phyloP scores from a whole-genome alignment of 2,113 vertebrate species.

The Daubentonia madagascariensis region DNA sequence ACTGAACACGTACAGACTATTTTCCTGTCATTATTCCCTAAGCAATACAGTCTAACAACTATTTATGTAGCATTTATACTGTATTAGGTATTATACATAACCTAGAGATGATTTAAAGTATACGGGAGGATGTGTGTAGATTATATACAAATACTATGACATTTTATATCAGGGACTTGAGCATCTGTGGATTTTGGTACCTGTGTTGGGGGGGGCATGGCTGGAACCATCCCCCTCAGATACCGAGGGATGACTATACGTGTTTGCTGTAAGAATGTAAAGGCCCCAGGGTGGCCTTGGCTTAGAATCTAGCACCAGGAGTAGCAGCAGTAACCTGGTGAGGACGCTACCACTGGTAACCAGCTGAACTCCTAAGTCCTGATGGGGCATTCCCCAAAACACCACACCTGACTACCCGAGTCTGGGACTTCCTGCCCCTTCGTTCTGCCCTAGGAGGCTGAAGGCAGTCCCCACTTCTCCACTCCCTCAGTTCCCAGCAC shows the following conservation, averaged over 20 bases:
- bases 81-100: background rate
- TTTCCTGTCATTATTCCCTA: background rate
- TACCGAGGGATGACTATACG: background rate
- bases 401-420: background rate
- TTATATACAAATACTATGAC: background rate
- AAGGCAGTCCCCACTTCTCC: accelerated
- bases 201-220: background rate
- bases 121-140: background rate
- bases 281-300: background rate
- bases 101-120: background rate
- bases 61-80: background rate
- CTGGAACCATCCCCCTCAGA: background rate
- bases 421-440: background rate
- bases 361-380: background rate
- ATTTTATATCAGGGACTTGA: background rate
- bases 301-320: accelerated
- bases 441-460: accelerated
- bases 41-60: no score
- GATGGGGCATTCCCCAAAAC: accelerated
- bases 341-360: accelerated
- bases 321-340: background rate
- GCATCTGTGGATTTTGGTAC: background rate
- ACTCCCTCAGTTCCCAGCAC: accelerated
- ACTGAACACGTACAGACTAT: background rate
- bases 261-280: accelerated